Conservation (phyloP, 1,140 invertebrate genomes). For the Drosophila mayri region DNA sequence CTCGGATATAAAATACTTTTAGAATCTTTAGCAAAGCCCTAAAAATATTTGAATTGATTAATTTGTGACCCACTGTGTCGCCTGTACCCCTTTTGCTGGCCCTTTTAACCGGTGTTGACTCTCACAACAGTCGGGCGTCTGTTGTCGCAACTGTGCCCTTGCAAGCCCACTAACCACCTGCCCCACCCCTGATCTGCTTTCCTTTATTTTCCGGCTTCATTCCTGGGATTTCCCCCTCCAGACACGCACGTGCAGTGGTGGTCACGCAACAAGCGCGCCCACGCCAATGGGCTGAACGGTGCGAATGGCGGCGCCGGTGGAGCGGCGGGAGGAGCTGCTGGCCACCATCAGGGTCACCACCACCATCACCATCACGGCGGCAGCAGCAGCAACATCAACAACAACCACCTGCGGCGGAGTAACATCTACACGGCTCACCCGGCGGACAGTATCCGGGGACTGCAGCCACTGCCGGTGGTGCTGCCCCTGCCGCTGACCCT, state of each 20-base stretch:
- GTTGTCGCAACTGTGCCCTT: constrained; percentile 43
- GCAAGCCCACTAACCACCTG: constrained; percentile 24
- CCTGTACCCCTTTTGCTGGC: not conserved
- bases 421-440: constrained; percentile 84
- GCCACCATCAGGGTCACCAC: constrained; percentile 25
- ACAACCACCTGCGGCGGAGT: constrained; percentile 82
- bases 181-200: not conserved
- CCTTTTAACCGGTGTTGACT: constrained; percentile 37
- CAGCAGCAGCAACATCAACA: constrained; percentile 75
- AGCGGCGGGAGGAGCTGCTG: constrained; percentile 52
- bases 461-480: constrained; percentile 61
- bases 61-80: constrained; percentile 1
- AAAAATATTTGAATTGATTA: not conserved
- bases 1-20: not conserved
- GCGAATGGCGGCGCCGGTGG: constrained; percentile 41
- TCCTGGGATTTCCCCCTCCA: constrained; percentile 38
- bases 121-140: constrained; percentile 47
- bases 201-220: constrained; percentile 30
- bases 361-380: constrained; percentile 27
- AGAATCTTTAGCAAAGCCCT: not conserved
- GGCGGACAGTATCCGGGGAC: constrained; percentile 79
- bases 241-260: constrained; percentile 84
- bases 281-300: constrained; percentile 59
- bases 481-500: constrained; percentile 46
- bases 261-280: constrained; percentile 83